phyloP scores from a whole-genome alignment of 1,140 invertebrate genomes.

The Bombus superbus region DNA sequence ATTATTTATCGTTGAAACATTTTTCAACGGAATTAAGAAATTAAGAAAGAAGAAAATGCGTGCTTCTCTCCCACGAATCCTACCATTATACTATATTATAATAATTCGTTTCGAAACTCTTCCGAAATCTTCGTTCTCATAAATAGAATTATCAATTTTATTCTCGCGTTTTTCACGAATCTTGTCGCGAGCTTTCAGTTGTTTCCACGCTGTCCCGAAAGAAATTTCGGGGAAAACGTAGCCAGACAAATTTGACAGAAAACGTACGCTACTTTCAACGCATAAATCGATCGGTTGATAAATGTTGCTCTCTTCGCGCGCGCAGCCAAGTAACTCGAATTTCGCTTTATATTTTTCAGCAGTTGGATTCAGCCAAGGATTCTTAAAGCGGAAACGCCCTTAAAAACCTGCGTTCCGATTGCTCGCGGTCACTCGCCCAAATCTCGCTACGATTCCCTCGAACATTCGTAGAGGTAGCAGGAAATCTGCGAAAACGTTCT shows the following conservation, averaged over 20 bases:
- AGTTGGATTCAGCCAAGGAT: not conserved
- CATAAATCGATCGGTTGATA: not conserved
- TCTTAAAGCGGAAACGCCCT: not conserved
- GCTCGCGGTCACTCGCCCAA: not conserved
- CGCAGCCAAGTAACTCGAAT: not conserved
- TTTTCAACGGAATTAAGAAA: no score
- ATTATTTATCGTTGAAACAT: no score
- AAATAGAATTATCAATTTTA: no score
- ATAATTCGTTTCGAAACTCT: not conserved
- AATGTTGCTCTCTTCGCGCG: not conserved
- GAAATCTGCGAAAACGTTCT: slow-evolving; percentile 20
- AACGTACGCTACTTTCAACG: no score
- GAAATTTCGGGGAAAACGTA: not conserved
- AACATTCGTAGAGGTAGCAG: not conserved
- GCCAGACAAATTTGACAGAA: no score
- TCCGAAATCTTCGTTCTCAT: not conserved
- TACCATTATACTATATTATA: no score
- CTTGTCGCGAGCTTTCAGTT: no score
- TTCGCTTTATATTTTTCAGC: slow-evolving; percentile 1
- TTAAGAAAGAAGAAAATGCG: no score
- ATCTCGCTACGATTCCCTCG: not conserved
- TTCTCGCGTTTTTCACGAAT: not conserved
- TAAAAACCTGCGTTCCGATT: not conserved
- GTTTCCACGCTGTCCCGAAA: not conserved
- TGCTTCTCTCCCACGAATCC: not conserved